Evolutionary conservation across 2,888 invertebrate genomes (phyloP).

Genomic region (Pyrgus malvae): DNA sequence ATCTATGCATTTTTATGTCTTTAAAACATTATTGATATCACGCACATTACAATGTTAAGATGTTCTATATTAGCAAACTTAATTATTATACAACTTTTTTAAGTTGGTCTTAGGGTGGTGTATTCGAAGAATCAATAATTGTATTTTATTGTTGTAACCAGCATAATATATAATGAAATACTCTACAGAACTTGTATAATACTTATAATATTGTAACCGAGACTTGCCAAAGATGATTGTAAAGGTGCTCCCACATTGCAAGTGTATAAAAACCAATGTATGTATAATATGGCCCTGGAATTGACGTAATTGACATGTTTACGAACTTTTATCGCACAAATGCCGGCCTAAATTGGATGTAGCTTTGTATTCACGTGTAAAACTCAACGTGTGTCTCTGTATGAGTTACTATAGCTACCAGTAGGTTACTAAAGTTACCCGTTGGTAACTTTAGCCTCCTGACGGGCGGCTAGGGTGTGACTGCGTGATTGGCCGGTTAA

Average conservation of each 20-base stretch:
- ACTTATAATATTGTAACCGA: conserved; percentile 10
- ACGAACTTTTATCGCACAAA: no score
- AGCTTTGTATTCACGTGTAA: no score
- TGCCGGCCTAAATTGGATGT: no score
- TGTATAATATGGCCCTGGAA: background rate
- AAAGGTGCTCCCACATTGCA: conserved; percentile 21
- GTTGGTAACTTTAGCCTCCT: no score
- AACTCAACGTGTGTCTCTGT: no score
- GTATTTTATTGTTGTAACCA: conserved; percentile 29
- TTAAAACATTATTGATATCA: conserved; percentile 22
- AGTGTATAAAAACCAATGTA: background rate
- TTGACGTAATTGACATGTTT: no score
- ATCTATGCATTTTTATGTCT: conserved; percentile 19
- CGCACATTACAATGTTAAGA: conserved; percentile 32
- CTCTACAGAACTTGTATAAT: conserved; percentile 8
- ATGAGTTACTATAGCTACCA: no score
- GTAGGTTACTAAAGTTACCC: no score
- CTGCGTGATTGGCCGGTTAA: no score
- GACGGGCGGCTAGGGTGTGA: no score
- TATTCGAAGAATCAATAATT: conserved; percentile 10
- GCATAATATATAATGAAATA: conserved; percentile 19
- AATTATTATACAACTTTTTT: conserved; percentile 23
- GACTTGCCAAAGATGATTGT: conserved; percentile 19
- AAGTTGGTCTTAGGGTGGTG: conserved; percentile 19
- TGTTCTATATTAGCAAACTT: conserved; percentile 29